Percentiles rank a stretch among this genome's conserved stretches.
Conservation (phyloP, 2,888 invertebrate genomes). For the Baronia brevicornis region DNA sequence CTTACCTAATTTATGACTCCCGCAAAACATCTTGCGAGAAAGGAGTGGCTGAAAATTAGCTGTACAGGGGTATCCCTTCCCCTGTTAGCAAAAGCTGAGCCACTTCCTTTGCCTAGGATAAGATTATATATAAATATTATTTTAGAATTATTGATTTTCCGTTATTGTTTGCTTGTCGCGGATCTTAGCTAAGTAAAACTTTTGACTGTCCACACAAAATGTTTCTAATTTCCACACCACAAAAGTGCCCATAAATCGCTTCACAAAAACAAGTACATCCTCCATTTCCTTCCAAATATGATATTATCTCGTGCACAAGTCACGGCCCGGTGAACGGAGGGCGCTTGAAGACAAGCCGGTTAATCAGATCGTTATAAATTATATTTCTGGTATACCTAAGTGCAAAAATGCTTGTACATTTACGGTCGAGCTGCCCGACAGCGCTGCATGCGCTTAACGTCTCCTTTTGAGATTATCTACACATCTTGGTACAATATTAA, state of each 20-base stretch:
- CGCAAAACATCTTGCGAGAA: too few relatives aligned
- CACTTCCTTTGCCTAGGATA: too few relatives aligned
- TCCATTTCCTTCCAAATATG: conserved; percentile 3
- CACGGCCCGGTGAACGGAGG: conserved; percentile 21
- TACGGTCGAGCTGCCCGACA: conserved; percentile 22
- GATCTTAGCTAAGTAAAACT: too few relatives aligned
- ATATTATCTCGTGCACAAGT: conserved; percentile 7
- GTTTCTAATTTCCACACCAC: too few relatives aligned
- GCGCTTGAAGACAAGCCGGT: conserved; percentile 22
- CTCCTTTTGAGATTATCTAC: conserved; percentile 11
- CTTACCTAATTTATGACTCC: too few relatives aligned
- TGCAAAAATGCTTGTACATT: conserved; percentile 16
- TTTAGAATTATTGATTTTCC: too few relatives aligned
- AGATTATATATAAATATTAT: too few relatives aligned
- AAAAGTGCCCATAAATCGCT: background rate
- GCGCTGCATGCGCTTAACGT: conserved; percentile 17
- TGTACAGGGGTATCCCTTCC: too few relatives aligned
- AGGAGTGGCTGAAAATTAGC: too few relatives aligned
- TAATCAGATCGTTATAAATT: conserved; percentile 25
- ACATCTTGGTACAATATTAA: conserved; percentile 6
- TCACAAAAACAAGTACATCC: conserved; percentile 1
- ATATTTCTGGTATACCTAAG: conserved; percentile 13
- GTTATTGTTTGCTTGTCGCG: too few relatives aligned
- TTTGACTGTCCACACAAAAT: too few relatives aligned
- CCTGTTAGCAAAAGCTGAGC: too few relatives aligned